A percentile compares a stretch with the other conserved stretches of the same genome.
Conservation (phyloP, 2,113 vertebrate genomes). For the Strix aluco region DNA sequence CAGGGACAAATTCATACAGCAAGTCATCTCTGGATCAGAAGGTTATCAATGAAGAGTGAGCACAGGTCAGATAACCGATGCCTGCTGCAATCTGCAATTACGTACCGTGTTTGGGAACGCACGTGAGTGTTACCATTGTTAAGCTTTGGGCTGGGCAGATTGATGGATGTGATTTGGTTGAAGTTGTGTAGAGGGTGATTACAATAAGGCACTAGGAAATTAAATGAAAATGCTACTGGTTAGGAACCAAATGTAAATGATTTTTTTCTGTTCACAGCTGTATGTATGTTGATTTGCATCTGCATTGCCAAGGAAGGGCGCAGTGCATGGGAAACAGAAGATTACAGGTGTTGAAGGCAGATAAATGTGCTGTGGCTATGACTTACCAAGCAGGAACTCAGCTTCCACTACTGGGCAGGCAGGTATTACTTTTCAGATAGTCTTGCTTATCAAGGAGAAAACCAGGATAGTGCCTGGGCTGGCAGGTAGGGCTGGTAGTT, state of each 20-base stretch:
- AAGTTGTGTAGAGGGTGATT: conserved; percentile 53
- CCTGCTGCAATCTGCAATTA: conserved; percentile 68
- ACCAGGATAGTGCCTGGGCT: not conserved
- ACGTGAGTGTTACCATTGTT: not conserved
- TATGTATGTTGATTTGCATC: not conserved
- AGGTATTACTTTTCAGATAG: not conserved
- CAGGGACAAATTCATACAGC: not conserved
- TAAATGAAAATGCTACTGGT: conserved; percentile 51
- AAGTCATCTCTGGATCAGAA: conserved; percentile 8
- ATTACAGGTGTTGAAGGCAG: not conserved
- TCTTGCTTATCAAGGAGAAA: not conserved
- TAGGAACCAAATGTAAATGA: conserved; percentile 48
- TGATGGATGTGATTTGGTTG: conserved; percentile 56
- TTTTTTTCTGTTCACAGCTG: conserved; percentile 29
- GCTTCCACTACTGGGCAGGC: not conserved
- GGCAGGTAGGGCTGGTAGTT: not conserved
- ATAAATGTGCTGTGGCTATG: not conserved
- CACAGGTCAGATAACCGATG: conserved; percentile 43
- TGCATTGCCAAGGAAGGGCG: not conserved
- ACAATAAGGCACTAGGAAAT: conserved; percentile 46
- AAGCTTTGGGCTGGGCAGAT: conserved; percentile 30
- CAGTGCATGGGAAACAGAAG: not conserved
- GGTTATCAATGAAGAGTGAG: conserved; percentile 37
- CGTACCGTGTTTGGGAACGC: not conserved
- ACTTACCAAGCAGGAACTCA: not conserved